These are phyloP conservation scores for Cyclargus thomasi DNA, from an alignment of 1,140 invertebrate species.

Conservation along the genomic window DNA sequence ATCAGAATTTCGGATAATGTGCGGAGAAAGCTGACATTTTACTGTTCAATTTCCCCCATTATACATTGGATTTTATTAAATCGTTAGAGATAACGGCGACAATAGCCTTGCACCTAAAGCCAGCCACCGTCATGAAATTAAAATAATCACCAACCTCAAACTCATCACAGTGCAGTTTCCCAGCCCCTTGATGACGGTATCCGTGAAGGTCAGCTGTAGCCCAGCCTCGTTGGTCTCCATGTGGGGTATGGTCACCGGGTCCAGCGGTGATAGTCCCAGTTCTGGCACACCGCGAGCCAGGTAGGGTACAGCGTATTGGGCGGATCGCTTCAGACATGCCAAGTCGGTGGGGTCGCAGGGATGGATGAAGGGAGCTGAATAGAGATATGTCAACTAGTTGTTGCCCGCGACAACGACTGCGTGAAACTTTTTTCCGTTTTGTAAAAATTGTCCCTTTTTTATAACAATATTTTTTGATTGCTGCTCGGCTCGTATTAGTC, in stretches of 20 bases:
- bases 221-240: conserved; percentile 44
- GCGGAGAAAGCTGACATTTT: too few species aligned
- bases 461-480: too few species aligned
- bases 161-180: conserved; percentile 42
- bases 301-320: conserved; percentile 42
- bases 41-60: too few species aligned
- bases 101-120: too few species aligned
- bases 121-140: too few species aligned
- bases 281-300: conserved; percentile 45
- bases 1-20: too few species aligned
- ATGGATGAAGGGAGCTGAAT: conserved; percentile 41
- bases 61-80: too few species aligned
- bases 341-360: conserved; percentile 43
- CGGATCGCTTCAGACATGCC: conserved; percentile 42
- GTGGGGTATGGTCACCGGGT: conserved; percentile 46
- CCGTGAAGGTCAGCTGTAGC: conserved; percentile 46
- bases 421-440: background rate
- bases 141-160: conserved; percentile 55
- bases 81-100: too few species aligned
- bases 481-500: too few species aligned
- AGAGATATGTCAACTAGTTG: background rate
- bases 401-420: background rate
- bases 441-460: too few species aligned
- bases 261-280: conserved; percentile 43
- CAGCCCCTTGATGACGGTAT: conserved; percentile 48